Conservation (phyloP, 2,888 invertebrate species). For the Cephalotes varians region DNA sequence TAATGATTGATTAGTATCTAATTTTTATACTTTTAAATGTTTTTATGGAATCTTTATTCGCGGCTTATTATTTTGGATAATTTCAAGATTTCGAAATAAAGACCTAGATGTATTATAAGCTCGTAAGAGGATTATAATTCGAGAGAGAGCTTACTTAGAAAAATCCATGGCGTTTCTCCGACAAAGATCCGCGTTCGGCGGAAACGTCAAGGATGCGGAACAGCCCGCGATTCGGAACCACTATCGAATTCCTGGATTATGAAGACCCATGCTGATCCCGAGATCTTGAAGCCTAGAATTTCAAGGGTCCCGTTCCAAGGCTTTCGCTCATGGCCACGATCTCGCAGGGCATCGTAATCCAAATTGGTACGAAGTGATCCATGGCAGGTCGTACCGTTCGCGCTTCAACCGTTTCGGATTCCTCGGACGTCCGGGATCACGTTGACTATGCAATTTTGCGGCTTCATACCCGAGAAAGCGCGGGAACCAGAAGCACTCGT, state of each 20-base stretch:
- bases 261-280: slow-evolving; percentile 62
- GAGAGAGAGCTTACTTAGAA: neutral
- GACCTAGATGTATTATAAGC: neutral
- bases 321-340: slow-evolving; percentile 73
- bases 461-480: slow-evolving; percentile 74
- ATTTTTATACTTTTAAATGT: neutral
- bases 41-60: neutral
- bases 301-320: slow-evolving; percentile 74
- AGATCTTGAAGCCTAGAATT: slow-evolving; percentile 69
- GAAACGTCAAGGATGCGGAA: slow-evolving; percentile 52
- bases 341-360: slow-evolving; percentile 72
- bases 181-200: neutral
- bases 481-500: slow-evolving; percentile 66
- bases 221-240: slow-evolving; percentile 63
- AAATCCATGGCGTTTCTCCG: neutral
- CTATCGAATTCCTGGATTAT: slow-evolving; percentile 71
- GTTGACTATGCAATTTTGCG: slow-evolving; percentile 75
- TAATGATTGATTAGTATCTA: neutral
- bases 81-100: neutral
- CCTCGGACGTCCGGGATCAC: slow-evolving; percentile 70
- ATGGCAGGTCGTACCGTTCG: slow-evolving; percentile 74
- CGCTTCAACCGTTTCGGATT: slow-evolving; percentile 76
- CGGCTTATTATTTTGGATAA: neutral
- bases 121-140: neutral
- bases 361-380: slow-evolving; percentile 73